Evolutionary conservation across 92 coral and sea anemone genomes (phyloP).

Genomic region (Epizoanthus rinbou): DNA sequence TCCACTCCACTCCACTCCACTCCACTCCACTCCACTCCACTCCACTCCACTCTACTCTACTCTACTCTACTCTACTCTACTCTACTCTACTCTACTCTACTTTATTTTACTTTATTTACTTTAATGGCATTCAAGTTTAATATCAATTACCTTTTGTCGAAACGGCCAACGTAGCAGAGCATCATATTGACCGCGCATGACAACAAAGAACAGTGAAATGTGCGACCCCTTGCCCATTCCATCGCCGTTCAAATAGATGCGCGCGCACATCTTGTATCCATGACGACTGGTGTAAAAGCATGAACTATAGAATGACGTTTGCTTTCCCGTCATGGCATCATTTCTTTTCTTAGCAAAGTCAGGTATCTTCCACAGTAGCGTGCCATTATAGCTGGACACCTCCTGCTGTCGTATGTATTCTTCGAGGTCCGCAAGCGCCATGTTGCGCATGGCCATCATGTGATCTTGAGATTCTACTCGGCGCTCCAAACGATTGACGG

Average conservation of each 20-base stretch:
- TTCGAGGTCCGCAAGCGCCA: constrained; percentile 35
- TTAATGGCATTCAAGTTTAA: no score
- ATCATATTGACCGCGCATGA: constrained; percentile 47
- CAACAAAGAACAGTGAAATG: constrained; percentile 45
- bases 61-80: no score
- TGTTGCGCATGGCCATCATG: constrained; percentile 41
- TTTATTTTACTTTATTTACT: neutral
- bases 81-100: no score
- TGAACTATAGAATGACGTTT: neutral
- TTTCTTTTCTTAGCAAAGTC: constrained; percentile 34
- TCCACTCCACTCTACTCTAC: no score
- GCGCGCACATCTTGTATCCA: no score
- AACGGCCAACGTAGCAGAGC: constrained; percentile 49
- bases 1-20: no score
- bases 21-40: no score
- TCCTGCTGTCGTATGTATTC: constrained; percentile 40
- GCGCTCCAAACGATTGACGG: no score
- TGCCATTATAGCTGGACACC: constrained; percentile 39
- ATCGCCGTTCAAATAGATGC: no score
- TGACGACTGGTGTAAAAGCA: no score
- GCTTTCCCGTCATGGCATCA: constrained; percentile 33
- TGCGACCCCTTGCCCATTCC: neutral
- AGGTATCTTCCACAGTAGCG: constrained; percentile 40
- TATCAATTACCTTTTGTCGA: constrained; percentile 30
- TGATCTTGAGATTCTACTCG: constrained; percentile 26